These are phyloP conservation scores for Thereva unica DNA, from an alignment of 2,888 invertebrate genomes.

Conservation along the genomic window DNA sequence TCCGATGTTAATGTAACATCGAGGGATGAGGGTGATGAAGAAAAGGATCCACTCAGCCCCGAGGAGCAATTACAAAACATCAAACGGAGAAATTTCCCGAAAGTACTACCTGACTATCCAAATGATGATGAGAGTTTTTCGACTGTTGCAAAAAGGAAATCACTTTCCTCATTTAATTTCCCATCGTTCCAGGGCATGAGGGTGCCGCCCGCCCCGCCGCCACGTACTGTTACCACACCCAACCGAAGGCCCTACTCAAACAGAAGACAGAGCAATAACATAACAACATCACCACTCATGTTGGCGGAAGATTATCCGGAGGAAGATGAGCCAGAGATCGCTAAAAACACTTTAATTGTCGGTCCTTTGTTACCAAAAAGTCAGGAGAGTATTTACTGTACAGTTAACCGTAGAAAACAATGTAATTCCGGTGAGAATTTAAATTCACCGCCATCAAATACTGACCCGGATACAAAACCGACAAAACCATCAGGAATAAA, in stretches of 20 bases:
- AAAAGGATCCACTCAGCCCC: conserved; percentile 61
- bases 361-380: conserved; percentile 61
- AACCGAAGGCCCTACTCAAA: conserved; percentile 60
- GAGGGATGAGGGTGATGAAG: conserved; percentile 61
- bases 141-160: conserved; percentile 61
- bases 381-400: conserved; percentile 44
- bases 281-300: conserved; percentile 59
- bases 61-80: conserved; percentile 75
- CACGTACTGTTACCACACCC: conserved; percentile 73
- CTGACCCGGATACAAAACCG: conserved; percentile 32
- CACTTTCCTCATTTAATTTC: conserved; percentile 64
- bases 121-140: conserved; percentile 19
- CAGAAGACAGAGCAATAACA: conserved; percentile 56
- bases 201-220: conserved; percentile 73
- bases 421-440: not conserved
- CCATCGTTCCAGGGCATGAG: conserved; percentile 48
- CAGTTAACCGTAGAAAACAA: conserved; percentile 41
- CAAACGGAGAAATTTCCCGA: conserved; percentile 78
- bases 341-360: conserved; percentile 62
- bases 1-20: conserved; percentile 76
- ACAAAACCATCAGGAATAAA: conserved; percentile 40
- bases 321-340: conserved; percentile 60
- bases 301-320: conserved; percentile 59
- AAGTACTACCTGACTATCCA: conserved; percentile 74
- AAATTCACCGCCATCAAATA: conserved; percentile 10